Base-by-base conservation (phyloP, 2,113 vertebrate species). In the Cinclus mexicanus region DNA sequence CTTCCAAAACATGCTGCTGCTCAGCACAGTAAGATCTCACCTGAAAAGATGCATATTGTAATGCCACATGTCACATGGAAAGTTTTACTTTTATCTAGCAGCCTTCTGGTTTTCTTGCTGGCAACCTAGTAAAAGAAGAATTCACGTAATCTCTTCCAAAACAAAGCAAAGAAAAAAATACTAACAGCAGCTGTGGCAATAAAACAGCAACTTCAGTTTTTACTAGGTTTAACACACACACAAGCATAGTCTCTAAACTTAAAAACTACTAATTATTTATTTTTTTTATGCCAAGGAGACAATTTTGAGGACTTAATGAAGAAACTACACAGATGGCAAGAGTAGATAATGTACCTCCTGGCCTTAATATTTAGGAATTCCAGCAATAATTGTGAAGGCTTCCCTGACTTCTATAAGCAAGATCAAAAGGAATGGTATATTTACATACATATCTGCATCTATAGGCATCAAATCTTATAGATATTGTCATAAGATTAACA, bases 31-130 rank as follows among this genome's bases (percentile, higher is more conserved):
- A 53, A 68, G 21, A 59, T 87, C 98, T 98, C 95, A 99, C 99
- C 99, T 97, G 99, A 99, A 96, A 99, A 99, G 97, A 99, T 95
- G 94, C 98, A 99, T 88, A 99, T 98, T 37, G 98, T 98, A 61
- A 98, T 84, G 56, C 99, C 99, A 84, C 99, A 99, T 0, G 98
- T 98, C 89, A 99, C 98, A 33, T 99, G 99, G 79, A 99, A 99
- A 84, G 98, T 98, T 97, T 99, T 99, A 93, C 98, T 98, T 97
- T 99, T 99, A 97, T 99, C 98, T 75, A 99, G 87, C 44, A 99
- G 94, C 90, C 99, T 98, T 94, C 99, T 98, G 16, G 98, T 98
- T 97, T 98, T 99, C 95, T 98, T 98, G 96, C 98, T 98, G 79
- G 98, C 98, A 94, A 99, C 97, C 99, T 99, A 97, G 22, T 80